A percentile compares a stretch with the other conserved stretches of the same genome.
Evolutionary conservation across 2,797 vertebrate genomes (phyloP).

Genomic region (Pantherophis vulpinus): DNA sequence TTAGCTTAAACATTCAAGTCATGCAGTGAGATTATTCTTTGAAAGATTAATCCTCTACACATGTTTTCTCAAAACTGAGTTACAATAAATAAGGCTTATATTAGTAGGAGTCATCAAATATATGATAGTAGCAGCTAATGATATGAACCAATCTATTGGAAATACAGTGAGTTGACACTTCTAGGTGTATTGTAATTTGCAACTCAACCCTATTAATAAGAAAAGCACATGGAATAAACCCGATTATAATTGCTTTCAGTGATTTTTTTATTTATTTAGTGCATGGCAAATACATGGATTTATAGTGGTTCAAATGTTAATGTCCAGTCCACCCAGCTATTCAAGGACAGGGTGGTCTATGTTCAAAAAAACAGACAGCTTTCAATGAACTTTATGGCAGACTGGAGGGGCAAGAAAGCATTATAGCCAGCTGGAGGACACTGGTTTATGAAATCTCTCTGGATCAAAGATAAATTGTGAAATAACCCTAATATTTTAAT

Average conservation of each 20-base stretch:
- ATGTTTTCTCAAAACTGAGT: background rate
- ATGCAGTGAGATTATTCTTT: background rate
- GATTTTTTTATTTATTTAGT: background rate
- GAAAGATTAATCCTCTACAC: background rate
- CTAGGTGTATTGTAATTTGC: background rate
- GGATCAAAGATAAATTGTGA: background rate
- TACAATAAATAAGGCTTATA: background rate
- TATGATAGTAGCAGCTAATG: background rate
- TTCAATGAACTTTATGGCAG: background rate
- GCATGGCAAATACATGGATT: too few relatives aligned
- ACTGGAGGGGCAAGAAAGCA: background rate
- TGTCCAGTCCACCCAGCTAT: too few relatives aligned
- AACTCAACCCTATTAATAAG: background rate
- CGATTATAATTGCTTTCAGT: background rate
- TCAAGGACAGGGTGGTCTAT: too few relatives aligned
- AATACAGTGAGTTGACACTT: background rate
- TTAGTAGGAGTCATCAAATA: background rate
- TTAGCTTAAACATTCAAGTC: background rate
- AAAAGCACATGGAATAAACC: background rate
- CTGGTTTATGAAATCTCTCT: background rate
- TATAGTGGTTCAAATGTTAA: too few relatives aligned
- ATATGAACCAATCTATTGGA: background rate
- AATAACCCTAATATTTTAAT: background rate
- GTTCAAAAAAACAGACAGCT: background rate
- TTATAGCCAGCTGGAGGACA: background rate